Conservation (phyloP, 2,113 vertebrate species). For the Triplophysa rosa region DNA sequence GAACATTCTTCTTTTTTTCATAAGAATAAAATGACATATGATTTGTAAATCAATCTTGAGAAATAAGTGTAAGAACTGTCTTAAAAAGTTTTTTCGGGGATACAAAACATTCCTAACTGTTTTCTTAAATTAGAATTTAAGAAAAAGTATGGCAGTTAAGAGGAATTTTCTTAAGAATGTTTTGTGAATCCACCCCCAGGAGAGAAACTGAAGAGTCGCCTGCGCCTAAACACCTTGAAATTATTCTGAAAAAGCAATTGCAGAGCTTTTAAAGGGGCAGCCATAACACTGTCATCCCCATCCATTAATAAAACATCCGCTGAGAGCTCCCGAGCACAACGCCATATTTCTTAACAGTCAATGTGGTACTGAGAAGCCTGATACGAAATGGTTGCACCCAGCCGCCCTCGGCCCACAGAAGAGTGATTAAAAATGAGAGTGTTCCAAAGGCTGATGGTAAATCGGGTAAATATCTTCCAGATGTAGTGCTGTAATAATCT, state of each 20-base stretch:
- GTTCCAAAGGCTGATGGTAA: slow-evolving; percentile 40
- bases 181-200: too few species aligned
- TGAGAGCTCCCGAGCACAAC: slow-evolving; percentile 27
- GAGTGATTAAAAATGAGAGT: slow-evolving; percentile 40
- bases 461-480: slow-evolving; percentile 59
- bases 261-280: slow-evolving; percentile 14
- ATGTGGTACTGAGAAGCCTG: slow-evolving; percentile 26
- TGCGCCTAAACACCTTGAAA: slow-evolving; percentile 28
- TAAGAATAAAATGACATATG: too few species aligned
- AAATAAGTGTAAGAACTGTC: too few species aligned
- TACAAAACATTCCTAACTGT: too few species aligned
- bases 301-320: slow-evolving; percentile 48
- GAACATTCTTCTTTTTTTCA: too few species aligned
- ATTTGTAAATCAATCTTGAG: too few species aligned
- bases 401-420: slow-evolving; percentile 13
- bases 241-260: slow-evolving; percentile 39
- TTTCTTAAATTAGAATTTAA: too few species aligned
- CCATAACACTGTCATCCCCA: slow-evolving; percentile 41
- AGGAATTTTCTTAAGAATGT: too few species aligned
- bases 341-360: slow-evolving; percentile 39
- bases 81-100: too few species aligned
- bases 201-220: background rate
- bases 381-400: slow-evolving; percentile 32
- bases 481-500: slow-evolving; percentile 53
- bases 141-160: too few species aligned